Percentiles rank a stretch among this genome's conserved stretches.
phyloP scores from a whole-genome alignment of 2,113 vertebrate species.

The Hippocampus abdominalis region DNA sequence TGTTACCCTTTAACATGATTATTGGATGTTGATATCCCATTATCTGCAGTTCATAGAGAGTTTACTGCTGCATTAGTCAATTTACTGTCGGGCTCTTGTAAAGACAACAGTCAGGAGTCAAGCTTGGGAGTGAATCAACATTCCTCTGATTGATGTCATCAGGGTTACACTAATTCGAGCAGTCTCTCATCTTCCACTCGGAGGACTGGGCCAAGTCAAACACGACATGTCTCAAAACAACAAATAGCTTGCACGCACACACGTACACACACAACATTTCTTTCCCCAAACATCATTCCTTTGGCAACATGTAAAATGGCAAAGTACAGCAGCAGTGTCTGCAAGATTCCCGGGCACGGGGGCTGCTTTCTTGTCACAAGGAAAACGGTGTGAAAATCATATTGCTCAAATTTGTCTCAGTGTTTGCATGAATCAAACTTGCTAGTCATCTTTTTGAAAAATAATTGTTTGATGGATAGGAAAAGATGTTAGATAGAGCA shows the following conservation, averaged over 20 bases:
- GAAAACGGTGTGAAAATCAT: too few species aligned
- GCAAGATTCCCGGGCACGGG: too few species aligned
- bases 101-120: constrained; percentile 35
- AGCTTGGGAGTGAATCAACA: constrained; percentile 49
- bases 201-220: constrained; percentile 37
- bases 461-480: too few species aligned
- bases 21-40: background rate
- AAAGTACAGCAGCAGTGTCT: too few species aligned
- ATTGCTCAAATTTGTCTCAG: too few species aligned
- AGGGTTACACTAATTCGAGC: constrained; percentile 35
- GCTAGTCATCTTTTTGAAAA: too few species aligned
- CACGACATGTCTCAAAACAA: constrained; percentile 19
- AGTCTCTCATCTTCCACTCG: constrained; percentile 25
- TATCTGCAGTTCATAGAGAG: constrained; percentile 6
- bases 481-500: too few species aligned
- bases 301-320: too few species aligned
- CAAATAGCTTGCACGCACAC: background rate
- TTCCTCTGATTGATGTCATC: constrained; percentile 45
- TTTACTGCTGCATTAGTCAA: constrained; percentile 13
- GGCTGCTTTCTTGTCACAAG: too few species aligned
- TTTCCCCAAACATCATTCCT: too few species aligned
- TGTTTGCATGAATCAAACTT: too few species aligned
- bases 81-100: constrained; percentile 1
- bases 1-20: background rate
- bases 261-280: background rate